These are phyloP conservation scores for Zaprionus camerounensis DNA, from an alignment of 1,140 invertebrate species.

Conservation along the genomic window DNA sequence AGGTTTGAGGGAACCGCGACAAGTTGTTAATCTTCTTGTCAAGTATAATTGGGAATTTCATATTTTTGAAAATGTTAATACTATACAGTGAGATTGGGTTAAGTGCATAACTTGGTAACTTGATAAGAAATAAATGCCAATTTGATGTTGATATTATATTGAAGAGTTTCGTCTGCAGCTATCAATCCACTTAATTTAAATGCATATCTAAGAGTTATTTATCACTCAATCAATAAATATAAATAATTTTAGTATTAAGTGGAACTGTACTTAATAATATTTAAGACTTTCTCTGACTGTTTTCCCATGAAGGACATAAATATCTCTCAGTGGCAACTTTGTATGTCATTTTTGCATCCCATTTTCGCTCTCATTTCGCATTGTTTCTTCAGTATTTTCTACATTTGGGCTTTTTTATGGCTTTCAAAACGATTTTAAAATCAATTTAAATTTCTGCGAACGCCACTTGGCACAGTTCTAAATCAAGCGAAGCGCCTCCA, in stretches of 20 bases:
- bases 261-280: not conserved
- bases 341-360: conserved; percentile 14
- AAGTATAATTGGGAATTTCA: not conserved
- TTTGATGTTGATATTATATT: not conserved
- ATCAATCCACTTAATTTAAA: no score
- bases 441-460: conserved; percentile 74
- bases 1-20: not conserved
- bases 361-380: conserved; percentile 26
- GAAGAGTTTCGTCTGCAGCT: not conserved
- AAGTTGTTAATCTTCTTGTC: not conserved
- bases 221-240: no score
- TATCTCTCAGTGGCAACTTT: conserved; percentile 29
- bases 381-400: not conserved
- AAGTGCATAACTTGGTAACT: not conserved
- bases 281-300: not conserved
- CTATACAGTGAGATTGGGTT: not conserved
- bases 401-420: conserved; percentile 59
- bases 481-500: conserved; percentile 78
- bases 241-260: no score
- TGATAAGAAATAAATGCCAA: conserved; percentile 1
- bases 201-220: not conserved
- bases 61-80: not conserved
- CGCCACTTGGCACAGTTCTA: conserved; percentile 78
- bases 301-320: conserved; percentile 13
- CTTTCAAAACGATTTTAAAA: conserved; percentile 78